Evolutionary conservation across 2,797 vertebrate species (phyloP), one percentile per base, ranked within the genome.

Genomic region (Aulostomus chinensis): DNA sequence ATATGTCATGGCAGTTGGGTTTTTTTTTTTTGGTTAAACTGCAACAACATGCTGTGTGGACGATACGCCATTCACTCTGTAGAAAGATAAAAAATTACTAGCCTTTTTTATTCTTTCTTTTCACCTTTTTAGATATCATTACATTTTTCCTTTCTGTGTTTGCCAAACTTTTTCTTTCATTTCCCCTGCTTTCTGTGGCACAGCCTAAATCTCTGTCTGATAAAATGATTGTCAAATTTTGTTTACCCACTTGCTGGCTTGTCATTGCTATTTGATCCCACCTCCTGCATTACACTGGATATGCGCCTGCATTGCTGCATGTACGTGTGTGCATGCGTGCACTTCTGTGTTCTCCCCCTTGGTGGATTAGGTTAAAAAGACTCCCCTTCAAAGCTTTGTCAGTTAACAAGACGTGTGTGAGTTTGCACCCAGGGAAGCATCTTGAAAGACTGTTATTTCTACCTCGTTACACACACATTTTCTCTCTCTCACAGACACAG

Each of bases 341-440:
- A 9, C 28, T 13, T 38, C 32, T 39, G 32, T 10, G 9, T 16
- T 45, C 43, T 41, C 12, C 8, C 50, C 55, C 35, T 64, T 2
- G 2, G 34, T 4, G 42, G 18, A 14, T 51, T 21, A 16, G 53
- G 31, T 68, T 65, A 41, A 74, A 74, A 70, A 56, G 53, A 16
- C 42, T 35, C 0, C 3, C 67, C 66, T 77, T 85, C 75, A 77
- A 81, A 79, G 75, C 47, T 56, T 68, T 71, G 47, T 73, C 70
- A 59, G 71, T 60, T 74, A 80, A 78, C 69, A 65, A 73, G 64
- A 68, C 57, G 49, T 68, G 57, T 64, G 50, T 12, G 56, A 64
- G 69, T 79, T 78, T 64, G 62, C 55, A 24, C 32, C 21, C 38
- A 59, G 50, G 53, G 56, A 69, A 60, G 54, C 65, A 7, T 63